phyloP scores from a whole-genome alignment of 1,140 invertebrate genomes.

The Carposina sasakii region DNA sequence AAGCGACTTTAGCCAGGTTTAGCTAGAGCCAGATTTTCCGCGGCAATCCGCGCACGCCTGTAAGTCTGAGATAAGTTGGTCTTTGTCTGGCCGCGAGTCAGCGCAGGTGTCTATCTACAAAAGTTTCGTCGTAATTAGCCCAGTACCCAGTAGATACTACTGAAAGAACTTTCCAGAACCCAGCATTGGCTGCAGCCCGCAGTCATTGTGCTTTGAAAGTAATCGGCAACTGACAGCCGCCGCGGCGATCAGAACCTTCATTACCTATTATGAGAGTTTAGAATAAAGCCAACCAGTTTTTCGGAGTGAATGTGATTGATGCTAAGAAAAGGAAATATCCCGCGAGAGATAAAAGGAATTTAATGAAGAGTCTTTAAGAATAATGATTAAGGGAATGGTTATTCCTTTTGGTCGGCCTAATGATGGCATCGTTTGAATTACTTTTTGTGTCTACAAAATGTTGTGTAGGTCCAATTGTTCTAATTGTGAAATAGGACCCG shows the following conservation, averaged over 20 bases:
- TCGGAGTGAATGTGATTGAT: constrained; percentile 71
- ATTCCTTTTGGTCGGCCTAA: constrained; percentile 66
- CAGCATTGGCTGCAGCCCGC: constrained; percentile 58
- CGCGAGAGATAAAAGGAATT: constrained; percentile 71
- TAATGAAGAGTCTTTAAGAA: constrained; percentile 72
- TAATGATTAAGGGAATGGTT: constrained; percentile 71
- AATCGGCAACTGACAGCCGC: constrained; percentile 63
- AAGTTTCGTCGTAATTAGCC: constrained; percentile 68
- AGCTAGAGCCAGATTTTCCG: constrained; percentile 36
- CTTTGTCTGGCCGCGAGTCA: constrained; percentile 61
- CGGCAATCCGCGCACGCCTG: constrained; percentile 32
- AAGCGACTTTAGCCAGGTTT: constrained; percentile 24
- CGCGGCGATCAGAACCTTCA: constrained; percentile 66
- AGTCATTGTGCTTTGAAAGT: constrained; percentile 68
- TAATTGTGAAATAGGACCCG: no score
- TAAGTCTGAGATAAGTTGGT: constrained; percentile 61
- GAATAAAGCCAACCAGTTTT: constrained; percentile 72
- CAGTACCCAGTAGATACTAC: constrained; percentile 61
- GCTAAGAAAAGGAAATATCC: constrained; percentile 67
- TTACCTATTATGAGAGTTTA: constrained; percentile 73
- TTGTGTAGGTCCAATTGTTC: constrained; percentile 45
- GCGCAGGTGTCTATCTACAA: constrained; percentile 70
- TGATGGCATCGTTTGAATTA: constrained; percentile 63
- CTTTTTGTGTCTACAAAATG: constrained; percentile 53
- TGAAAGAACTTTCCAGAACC: constrained; percentile 66